A percentile compares a stretch with the other conserved stretches of the same genome.
Conservation (phyloP, 2,888 invertebrate genomes). For the Protophormia terraenovae region DNA sequence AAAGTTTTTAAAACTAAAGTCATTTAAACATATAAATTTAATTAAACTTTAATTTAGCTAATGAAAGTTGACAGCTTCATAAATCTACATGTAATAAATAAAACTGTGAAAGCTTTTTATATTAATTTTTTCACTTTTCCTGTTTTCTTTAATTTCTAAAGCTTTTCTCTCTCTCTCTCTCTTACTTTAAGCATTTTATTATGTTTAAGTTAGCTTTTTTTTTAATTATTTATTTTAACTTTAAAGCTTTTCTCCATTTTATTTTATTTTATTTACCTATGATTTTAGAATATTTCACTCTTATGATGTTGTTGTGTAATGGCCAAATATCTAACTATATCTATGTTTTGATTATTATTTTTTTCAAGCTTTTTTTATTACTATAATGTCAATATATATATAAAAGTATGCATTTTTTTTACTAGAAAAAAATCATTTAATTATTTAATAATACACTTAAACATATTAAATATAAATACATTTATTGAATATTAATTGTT, state of each 20-base stretch:
- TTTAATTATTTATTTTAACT: not conserved
- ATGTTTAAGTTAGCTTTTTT: not conserved
- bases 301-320: slow-evolving; percentile 58
- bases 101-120: not conserved
- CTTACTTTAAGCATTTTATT: not conserved
- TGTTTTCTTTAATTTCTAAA: not conserved
- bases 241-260: slow-evolving; percentile 10
- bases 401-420: slow-evolving; percentile 1
- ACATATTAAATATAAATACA: not conserved
- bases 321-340: slow-evolving; percentile 33
- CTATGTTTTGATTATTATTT: slow-evolving; percentile 12
- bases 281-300: slow-evolving; percentile 40
- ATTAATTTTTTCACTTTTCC: not conserved
- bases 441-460: slow-evolving; percentile 28
- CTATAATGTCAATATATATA: slow-evolving; percentile 65
- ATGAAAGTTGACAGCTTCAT: not conserved
- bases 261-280: not conserved
- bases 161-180: not conserved
- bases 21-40: not conserved
- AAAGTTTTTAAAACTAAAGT: not conserved
- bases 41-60: not conserved
- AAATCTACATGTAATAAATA: not conserved
- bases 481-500: slow-evolving; percentile 21
- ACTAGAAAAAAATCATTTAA: slow-evolving; percentile 22
- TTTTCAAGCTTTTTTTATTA: slow-evolving; percentile 55